These are phyloP conservation scores for Condylura cristata DNA, from an alignment of 2,113 vertebrate species.

Conservation along the genomic window DNA sequence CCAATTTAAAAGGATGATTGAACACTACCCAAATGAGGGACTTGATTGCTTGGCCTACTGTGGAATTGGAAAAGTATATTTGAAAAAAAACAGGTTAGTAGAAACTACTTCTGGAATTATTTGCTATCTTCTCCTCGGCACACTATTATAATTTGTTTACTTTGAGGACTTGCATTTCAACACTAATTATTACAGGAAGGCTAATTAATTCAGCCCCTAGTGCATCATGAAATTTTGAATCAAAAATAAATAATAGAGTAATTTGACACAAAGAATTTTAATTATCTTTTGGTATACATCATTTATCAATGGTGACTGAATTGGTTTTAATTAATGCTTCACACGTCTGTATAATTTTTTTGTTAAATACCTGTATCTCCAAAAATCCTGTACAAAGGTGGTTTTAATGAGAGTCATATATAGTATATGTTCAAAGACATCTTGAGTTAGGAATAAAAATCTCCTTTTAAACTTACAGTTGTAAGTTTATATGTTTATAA, in stretches of 20 bases:
- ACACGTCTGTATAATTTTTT: background rate
- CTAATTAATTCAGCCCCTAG: background rate
- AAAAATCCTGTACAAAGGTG: background rate
- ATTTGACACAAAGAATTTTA: background rate
- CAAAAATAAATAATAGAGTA: background rate
- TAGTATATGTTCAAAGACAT: background rate
- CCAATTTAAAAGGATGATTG: constrained; percentile 89
- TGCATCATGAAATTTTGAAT: background rate
- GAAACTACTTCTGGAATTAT: background rate
- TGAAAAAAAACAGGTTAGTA: constrained; percentile 94
- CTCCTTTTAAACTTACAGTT: background rate
- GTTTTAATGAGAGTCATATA: background rate
- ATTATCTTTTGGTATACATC: background rate
- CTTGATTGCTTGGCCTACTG: constrained; percentile 92
- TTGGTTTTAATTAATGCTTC: background rate
- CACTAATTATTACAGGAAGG: background rate
- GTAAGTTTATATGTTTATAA: background rate
- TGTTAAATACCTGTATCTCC: background rate
- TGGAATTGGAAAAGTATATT: constrained; percentile 91
- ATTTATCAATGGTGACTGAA: background rate
- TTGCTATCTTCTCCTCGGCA: background rate
- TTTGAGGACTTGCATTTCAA: background rate
- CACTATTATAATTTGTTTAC: background rate
- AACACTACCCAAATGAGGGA: constrained; percentile 85
- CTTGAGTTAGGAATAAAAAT: background rate